Evolutionary conservation across 2,888 invertebrate genomes (phyloP).

Genomic region (Diabrotica balteata): DNA sequence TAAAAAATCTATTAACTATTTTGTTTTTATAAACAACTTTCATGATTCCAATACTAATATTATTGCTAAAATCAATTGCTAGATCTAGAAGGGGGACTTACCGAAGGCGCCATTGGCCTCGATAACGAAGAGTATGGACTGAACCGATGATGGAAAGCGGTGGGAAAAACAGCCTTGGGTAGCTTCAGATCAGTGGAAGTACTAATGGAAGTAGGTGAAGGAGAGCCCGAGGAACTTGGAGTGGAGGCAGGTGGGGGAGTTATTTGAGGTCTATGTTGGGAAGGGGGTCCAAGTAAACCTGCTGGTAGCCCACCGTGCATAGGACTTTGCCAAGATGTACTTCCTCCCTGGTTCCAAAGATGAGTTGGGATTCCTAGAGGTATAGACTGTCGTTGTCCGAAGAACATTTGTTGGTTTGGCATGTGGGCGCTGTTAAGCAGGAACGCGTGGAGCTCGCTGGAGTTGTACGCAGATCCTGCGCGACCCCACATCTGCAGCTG

Average conservation of each 20-base stretch:
- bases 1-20: too few species aligned
- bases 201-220: slow-evolving; percentile 60
- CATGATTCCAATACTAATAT: too few species aligned
- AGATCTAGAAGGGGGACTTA: slow-evolving; percentile 49
- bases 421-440: slow-evolving; percentile 50
- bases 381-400: slow-evolving; percentile 54
- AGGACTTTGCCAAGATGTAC: slow-evolving; percentile 54
- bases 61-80: slow-evolving; percentile 47
- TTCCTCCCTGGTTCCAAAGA: slow-evolving; percentile 59
- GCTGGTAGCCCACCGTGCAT: slow-evolving; percentile 58
- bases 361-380: slow-evolving; percentile 59
- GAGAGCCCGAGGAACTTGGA: slow-evolving; percentile 70
- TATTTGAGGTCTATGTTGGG: slow-evolving; percentile 56
- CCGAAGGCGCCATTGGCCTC: slow-evolving; percentile 44
- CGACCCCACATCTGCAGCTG: slow-evolving; percentile 65
- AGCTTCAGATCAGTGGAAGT: slow-evolving; percentile 58
- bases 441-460: slow-evolving; percentile 61
- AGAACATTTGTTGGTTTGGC: slow-evolving; percentile 54
- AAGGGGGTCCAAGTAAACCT: slow-evolving; percentile 57
- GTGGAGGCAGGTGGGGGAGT: slow-evolving; percentile 61
- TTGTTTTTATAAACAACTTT: too few species aligned
- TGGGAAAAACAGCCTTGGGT: slow-evolving; percentile 60
- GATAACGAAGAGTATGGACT: slow-evolving; percentile 59
- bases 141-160: slow-evolving; percentile 59
- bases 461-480: slow-evolving; percentile 62